A percentile compares a stretch with the other conserved stretches of the same genome.
phyloP scores from a whole-genome alignment of 2,888 invertebrate genomes.

The Mimachlamys varia region DNA sequence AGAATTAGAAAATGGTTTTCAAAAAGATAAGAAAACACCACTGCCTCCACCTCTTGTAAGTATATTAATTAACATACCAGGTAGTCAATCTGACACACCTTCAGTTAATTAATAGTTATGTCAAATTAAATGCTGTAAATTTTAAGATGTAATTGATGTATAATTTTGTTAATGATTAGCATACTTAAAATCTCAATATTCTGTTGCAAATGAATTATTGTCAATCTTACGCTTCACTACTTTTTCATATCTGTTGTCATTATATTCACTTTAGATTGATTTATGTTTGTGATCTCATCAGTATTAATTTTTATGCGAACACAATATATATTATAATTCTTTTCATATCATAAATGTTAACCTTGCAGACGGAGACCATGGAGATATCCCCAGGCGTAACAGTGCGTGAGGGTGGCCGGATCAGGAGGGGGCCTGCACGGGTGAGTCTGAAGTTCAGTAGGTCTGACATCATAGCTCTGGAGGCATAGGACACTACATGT shows the following conservation, averaged over 20 bases:
- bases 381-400: constrained; percentile 78
- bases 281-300: not conserved
- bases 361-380: constrained; percentile 78
- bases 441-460: constrained; percentile 59
- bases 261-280: not conserved
- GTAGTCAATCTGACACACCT: no score
- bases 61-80: not conserved
- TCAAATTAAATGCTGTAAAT: no score
- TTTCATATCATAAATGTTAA: no score
- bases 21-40: constrained; percentile 58
- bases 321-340: not conserved
- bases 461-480: no score
- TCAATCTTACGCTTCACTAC: no score
- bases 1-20: not conserved
- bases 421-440: constrained; percentile 76
- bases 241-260: no score
- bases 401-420: constrained; percentile 75
- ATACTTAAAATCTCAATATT: no score
- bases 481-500: no score
- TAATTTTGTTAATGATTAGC: no score
- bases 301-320: not conserved
- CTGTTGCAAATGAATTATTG: no score
- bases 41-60: constrained; percentile 77
- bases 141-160: no score
- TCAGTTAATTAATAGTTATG: no score